phyloP scores from a whole-genome alignment of 2,797 vertebrate species.

The Sciurus carolinensis region DNA sequence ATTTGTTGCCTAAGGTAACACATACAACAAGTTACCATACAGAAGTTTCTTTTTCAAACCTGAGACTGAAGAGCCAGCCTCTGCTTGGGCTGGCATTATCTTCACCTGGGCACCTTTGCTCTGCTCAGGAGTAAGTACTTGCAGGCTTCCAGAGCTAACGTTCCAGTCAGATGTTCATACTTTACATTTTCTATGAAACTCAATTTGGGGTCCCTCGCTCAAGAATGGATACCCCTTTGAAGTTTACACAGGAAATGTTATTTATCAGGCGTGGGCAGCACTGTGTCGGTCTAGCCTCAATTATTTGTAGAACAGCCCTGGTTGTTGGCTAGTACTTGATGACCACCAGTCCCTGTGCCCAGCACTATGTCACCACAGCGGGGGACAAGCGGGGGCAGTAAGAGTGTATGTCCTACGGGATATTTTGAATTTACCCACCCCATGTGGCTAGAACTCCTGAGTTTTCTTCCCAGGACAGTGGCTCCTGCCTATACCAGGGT shows the following conservation, averaged over 20 bases:
- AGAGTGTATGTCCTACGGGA: not conserved
- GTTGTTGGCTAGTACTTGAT: not conserved
- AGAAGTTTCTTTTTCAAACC: not conserved
- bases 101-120: not conserved
- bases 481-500: not conserved
- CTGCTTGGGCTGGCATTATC: too few relatives aligned
- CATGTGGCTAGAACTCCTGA: accelerated
- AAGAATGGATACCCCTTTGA: not conserved
- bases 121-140: not conserved
- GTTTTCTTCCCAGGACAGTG: not conserved
- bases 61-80: not conserved
- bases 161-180: not conserved
- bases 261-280: accelerated
- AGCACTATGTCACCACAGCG: not conserved
- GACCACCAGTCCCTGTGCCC: too few relatives aligned
- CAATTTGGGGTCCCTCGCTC: not conserved
- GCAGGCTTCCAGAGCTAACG: not conserved
- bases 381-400: too few relatives aligned
- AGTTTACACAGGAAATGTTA: not conserved
- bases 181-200: not conserved
- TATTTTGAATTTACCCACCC: not conserved
- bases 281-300: not conserved
- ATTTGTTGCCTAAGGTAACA: not conserved
- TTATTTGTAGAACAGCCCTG: not conserved
- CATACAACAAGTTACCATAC: too few relatives aligned